phyloP scores from a whole-genome alignment of 2,888 invertebrate genomes.

The Apodemia mormo region DNA sequence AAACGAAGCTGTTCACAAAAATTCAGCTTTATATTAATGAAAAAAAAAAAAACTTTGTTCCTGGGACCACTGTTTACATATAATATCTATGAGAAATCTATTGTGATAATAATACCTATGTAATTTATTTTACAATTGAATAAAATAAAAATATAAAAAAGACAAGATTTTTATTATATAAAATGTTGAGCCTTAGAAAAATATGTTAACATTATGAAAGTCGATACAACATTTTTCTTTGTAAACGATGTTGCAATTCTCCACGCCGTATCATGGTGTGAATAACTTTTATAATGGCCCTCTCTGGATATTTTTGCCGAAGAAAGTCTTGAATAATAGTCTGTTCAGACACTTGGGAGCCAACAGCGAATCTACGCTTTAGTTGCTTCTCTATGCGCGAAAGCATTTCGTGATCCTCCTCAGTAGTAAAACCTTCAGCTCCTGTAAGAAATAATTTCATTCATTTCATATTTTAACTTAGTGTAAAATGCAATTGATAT shows the following conservation, averaged over 20 bases:
- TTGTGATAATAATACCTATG: slow-evolving; percentile 13
- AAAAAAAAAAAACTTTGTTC: too few relatives aligned
- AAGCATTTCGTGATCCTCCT: slow-evolving; percentile 95
- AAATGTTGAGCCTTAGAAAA: not conserved
- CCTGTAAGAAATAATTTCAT: slow-evolving; percentile 72
- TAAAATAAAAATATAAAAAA: not conserved
- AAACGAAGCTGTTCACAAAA: too few relatives aligned
- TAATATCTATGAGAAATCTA: slow-evolving; percentile 15
- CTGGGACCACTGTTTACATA: too few relatives aligned
- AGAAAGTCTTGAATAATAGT: slow-evolving; percentile 94
- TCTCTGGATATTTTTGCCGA: slow-evolving; percentile 92
- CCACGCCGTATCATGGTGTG: slow-evolving; percentile 97
- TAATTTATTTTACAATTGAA: slow-evolving; percentile 9
- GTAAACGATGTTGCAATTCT: slow-evolving; percentile 97
- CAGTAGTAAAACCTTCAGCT: slow-evolving; percentile 98
- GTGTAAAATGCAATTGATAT: too few relatives aligned
- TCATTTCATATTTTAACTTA: too few relatives aligned
- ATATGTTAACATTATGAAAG: slow-evolving; percentile 83
- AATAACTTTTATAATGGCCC: slow-evolving; percentile 94
- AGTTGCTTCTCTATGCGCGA: slow-evolving; percentile 95
- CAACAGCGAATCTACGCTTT: slow-evolving; percentile 95
- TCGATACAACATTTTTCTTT: slow-evolving; percentile 97
- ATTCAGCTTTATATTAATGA: too few relatives aligned
- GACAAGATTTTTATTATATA: not conserved
- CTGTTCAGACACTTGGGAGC: slow-evolving; percentile 97